phyloP scores from a whole-genome alignment of 2,888 invertebrate genomes.

The Rhingia rostrata region DNA sequence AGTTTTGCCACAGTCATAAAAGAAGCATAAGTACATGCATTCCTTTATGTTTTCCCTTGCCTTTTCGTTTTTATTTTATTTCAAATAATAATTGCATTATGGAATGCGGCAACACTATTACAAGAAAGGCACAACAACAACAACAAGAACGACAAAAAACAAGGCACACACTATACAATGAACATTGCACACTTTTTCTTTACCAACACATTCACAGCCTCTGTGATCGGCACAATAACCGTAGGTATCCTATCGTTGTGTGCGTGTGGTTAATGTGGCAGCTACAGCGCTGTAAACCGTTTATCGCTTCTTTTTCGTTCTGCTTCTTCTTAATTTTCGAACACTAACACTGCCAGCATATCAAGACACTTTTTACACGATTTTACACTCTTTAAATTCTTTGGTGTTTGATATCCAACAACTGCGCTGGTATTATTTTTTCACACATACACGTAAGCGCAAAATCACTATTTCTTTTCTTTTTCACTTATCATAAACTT shows the following conservation, averaged over 20 bases:
- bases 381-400: constrained; percentile 71
- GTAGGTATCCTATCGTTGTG: background rate
- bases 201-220: constrained; percentile 14
- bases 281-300: constrained; percentile 54
- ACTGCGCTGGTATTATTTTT: constrained; percentile 42
- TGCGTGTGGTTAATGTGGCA: constrained; percentile 54
- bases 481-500: constrained; percentile 67
- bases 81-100: constrained; percentile 74
- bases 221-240: background rate
- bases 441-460: constrained; percentile 32
- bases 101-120: constrained; percentile 73
- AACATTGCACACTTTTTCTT: constrained; percentile 53
- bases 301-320: constrained; percentile 67
- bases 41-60: constrained; percentile 50
- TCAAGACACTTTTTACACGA: constrained; percentile 51
- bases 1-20: constrained; percentile 60
- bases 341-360: background rate
- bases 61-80: constrained; percentile 53
- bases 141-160: background rate
- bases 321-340: constrained; percentile 38
- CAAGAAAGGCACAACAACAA: constrained; percentile 5
- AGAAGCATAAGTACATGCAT: constrained; percentile 66
- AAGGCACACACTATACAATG: constrained; percentile 24
- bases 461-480: constrained; percentile 28
- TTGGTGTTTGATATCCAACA: constrained; percentile 58